Conservation (phyloP, 2,888 invertebrate genomes). For the Acanthosepion lycidas region DNA sequence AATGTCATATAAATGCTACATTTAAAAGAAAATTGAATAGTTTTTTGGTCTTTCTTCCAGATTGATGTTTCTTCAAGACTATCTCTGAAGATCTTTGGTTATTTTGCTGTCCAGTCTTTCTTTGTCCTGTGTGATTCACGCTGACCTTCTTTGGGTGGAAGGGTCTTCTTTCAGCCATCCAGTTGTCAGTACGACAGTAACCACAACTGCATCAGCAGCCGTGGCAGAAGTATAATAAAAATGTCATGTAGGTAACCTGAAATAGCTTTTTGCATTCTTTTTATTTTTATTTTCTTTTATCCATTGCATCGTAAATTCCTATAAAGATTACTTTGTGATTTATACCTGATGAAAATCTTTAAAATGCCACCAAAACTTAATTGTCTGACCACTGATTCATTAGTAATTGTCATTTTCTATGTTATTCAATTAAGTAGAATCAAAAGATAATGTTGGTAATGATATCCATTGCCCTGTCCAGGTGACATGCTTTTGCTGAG, state of each 20-base stretch:
- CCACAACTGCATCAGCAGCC: background rate
- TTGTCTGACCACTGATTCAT: too few species aligned
- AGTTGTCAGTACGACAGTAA: background rate
- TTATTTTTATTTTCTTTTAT: too few species aligned
- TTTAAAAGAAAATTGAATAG: too few species aligned
- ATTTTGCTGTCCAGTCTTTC: background rate
- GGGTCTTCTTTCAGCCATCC: background rate
- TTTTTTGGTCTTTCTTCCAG: background rate
- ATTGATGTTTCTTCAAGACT: background rate
- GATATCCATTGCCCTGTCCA: too few species aligned
- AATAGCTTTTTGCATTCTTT: background rate
- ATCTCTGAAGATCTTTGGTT: background rate
- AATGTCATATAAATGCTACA: too few species aligned
- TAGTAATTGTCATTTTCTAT: too few species aligned
- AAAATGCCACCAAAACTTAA: too few species aligned
- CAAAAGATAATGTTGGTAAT: too few species aligned
- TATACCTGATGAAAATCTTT: too few species aligned
- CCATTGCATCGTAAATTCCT: background rate
- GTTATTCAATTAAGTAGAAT: too few species aligned
- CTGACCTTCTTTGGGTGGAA: background rate
- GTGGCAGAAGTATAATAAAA: background rate
- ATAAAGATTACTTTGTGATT: too few species aligned
- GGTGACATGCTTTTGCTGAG: too few species aligned
- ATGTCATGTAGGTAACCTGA: background rate
- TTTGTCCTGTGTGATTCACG: background rate